Percentiles rank a stretch among this genome's conserved stretches.
Conservation (phyloP, 1,140 invertebrate genomes). For the Drosophila ananassae region DNA sequence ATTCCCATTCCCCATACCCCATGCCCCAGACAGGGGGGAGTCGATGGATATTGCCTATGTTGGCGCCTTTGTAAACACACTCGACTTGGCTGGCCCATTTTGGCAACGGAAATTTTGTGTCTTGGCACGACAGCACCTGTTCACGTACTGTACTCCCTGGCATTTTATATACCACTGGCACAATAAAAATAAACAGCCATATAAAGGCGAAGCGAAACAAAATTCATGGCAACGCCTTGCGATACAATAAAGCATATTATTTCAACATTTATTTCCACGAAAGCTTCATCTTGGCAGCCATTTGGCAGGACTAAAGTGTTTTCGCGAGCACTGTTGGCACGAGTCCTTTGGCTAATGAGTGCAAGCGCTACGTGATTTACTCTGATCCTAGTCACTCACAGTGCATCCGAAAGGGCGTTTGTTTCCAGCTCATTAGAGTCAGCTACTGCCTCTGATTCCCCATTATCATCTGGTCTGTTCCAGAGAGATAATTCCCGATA, state of each 20-base stretch:
- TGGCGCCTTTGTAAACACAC: constrained; percentile 40
- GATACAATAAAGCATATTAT: constrained; percentile 72
- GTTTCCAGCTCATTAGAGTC: constrained; percentile 49
- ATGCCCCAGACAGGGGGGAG: background rate
- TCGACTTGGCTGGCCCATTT: constrained; percentile 32
- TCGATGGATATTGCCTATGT: constrained; percentile 39
- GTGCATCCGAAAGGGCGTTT: constrained; percentile 31
- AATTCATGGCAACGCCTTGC: constrained; percentile 63
- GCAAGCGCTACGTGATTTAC: constrained; percentile 61
- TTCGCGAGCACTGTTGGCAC: constrained; percentile 37
- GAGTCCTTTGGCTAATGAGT: constrained; percentile 40
- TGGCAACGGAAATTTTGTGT: constrained; percentile 18
- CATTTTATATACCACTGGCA: constrained; percentile 10
- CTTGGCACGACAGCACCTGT: constrained; percentile 46
- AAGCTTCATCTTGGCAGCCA: constrained; percentile 40
- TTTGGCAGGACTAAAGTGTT: constrained; percentile 61
- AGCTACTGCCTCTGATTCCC: constrained; percentile 25
- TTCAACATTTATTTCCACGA: constrained; percentile 67
- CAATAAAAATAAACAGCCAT: constrained; percentile 65
- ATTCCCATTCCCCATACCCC: background rate
- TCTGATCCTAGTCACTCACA: constrained; percentile 13
- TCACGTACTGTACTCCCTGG: constrained; percentile 2
- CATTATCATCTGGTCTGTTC: constrained; percentile 32
- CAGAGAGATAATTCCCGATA: constrained; percentile 20
- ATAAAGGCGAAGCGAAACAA: constrained; percentile 60